Percentiles rank a stretch among this genome's conserved stretches.
phyloP scores from a whole-genome alignment of 1,140 invertebrate species.

The Drosophila lacertosa region DNA sequence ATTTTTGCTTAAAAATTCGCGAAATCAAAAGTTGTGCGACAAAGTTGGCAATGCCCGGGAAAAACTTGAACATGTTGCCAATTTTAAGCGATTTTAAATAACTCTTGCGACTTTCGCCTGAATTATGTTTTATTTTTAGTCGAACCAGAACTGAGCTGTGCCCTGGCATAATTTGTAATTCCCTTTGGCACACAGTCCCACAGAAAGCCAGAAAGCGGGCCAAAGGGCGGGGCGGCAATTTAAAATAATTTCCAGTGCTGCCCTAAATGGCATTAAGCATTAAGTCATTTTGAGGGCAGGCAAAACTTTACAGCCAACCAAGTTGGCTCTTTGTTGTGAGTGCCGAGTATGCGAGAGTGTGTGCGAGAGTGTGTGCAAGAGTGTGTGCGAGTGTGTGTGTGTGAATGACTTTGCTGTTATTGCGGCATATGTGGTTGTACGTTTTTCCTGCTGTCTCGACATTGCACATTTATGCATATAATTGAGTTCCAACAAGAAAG shows the following conservation, averaged over 20 bases:
- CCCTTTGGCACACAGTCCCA: slow-evolving; percentile 45
- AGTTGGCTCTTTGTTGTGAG: slow-evolving; percentile 18
- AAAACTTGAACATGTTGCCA: slow-evolving; percentile 60
- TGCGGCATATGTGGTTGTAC: slow-evolving; percentile 5
- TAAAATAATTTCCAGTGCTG: slow-evolving; percentile 72
- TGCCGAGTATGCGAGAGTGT: slow-evolving; percentile 20
- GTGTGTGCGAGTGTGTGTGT: slow-evolving; percentile 28
- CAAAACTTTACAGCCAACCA: slow-evolving; percentile 50
- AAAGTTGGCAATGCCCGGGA: not conserved
- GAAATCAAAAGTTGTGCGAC: slow-evolving; percentile 59
- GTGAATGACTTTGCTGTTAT: slow-evolving; percentile 50
- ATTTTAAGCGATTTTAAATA: slow-evolving; percentile 78
- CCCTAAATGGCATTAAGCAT: slow-evolving; percentile 77
- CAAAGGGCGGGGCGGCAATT: slow-evolving; percentile 56
- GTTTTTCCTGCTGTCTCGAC: not conserved
- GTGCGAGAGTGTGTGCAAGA: slow-evolving; percentile 11
- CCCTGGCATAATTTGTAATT: slow-evolving; percentile 70
- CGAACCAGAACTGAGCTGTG: slow-evolving; percentile 32
- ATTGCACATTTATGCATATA: slow-evolving; percentile 74
- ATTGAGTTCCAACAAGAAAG: slow-evolving; percentile 48
- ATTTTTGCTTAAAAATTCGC: slow-evolving; percentile 62
- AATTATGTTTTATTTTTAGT: slow-evolving; percentile 57
- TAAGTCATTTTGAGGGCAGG: slow-evolving; percentile 61
- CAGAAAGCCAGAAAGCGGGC: slow-evolving; percentile 1
- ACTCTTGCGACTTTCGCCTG: slow-evolving; percentile 10